Base-by-base conservation (phyloP, 2,797 vertebrate genomes). In the Typhlichthys subterraneus region DNA sequence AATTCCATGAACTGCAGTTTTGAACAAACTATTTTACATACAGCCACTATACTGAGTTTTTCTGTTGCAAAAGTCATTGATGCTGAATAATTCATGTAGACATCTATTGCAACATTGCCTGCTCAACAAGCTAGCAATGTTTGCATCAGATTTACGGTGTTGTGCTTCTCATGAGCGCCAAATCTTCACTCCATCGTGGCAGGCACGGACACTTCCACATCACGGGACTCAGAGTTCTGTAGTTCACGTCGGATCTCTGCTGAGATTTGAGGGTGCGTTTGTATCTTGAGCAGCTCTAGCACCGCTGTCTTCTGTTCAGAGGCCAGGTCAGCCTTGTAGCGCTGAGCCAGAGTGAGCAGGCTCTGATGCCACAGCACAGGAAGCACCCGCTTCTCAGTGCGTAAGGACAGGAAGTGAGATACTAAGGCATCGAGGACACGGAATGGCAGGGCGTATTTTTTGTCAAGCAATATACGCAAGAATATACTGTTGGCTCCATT, bases 281-380 rank as follows among this genome's bases (percentile, higher is more conserved):
- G 96, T 46, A 93, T 85, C 73, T 94, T 95, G 48, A 99, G 92
- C 77, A 99, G 92, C 74, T 98, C 97, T n/a, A 97, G 79, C 79
- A 99, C 87, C 0, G 95, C 91, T 1, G 88, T 89, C 75, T 98
- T 99, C 92, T 99, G 98, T 54, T 99, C 97, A 0, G 93, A 93
- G 53, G 96, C 91, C 79, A 99, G 83, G 81, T 99, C 98, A 0
- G 97, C 95, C 79, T 98, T 98, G 87, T 98, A 99, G 70, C 96
- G 97, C 88, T 99, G 98, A 12, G 89, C 93, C 19, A 99, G 59
- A 4, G 95, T 94, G 78, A 99, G 94, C 14, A 99, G 87, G 83
- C 95, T 94, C 89, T 99, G 98, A 86, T 99, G 97, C 98, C 98
- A 99, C 64, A 99, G 92, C 74, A 99, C 97, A 0, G 98, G 98